Base-by-base conservation (phyloP, 2,113 vertebrate species). In the Phoxinus phoxinus region DNA sequence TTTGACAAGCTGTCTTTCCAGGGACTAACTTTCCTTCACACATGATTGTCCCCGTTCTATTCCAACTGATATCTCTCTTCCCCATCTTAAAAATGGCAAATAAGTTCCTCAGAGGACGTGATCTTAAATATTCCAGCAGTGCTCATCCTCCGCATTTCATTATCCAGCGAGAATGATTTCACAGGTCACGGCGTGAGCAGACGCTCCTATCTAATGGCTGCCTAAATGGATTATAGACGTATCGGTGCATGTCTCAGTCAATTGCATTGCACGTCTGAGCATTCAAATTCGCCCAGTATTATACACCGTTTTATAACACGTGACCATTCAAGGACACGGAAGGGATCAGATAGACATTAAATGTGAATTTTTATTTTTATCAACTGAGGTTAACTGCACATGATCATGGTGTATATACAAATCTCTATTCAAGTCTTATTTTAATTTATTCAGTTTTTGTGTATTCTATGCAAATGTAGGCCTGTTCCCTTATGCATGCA, bases 161-260 rank as follows among this genome's bases (percentile, higher is more conserved):
- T 85, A 89, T 65, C 81, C 79, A 23, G 63, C 76, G 81, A 61
- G 58, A 81, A 84, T 74, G 73, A 87, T 56, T 89, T 84, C 67
- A 65, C 82, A 80, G 71, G 86, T 87, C 84, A 67, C 56, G 41
- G 84, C 81, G n/a, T 81, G 87, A 83, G 78, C 84, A 84, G 75
- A 81, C 72, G 13, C 32, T 65, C 41, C 51, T 27, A 25, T 78
- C 67, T 87, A 84, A 86, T 78, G 71, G 65, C 69, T 87, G 80
- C 44, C 35, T 85, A 81, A 90, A 85, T 74, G 71, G 75, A 90
- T 88, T 86, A 85, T 48, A 19, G 83, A 67, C 44, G 6, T 81
- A 87, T 87, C 85, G 12, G 35, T 83, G 81, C 79, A 72, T 81
- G 69, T 87, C 87, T 84, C 71, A 67, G 75, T 87, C 81, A 87